A percentile compares a stretch with the other conserved stretches of the same genome.
Evolutionary conservation across 2,113 vertebrate species (phyloP).

Genomic region (Plecturocebus donacophilus): DNA sequence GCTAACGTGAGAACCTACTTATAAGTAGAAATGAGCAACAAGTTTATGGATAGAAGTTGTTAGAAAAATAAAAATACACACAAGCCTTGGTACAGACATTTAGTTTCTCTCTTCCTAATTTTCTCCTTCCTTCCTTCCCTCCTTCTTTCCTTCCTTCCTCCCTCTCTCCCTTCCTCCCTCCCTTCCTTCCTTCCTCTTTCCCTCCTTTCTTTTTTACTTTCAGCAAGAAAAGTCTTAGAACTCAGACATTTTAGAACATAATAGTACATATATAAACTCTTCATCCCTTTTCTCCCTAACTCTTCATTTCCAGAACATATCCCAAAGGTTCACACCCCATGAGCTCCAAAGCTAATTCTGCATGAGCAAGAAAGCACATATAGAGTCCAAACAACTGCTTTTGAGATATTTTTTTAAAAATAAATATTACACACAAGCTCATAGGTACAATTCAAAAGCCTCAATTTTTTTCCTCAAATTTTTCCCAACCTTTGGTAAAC

Average conservation of each 20-base stretch:
- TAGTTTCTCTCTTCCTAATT: not conserved
- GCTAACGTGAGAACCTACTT: not conserved
- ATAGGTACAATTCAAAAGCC: not conserved
- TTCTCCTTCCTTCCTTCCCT: not conserved
- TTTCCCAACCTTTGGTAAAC: not conserved
- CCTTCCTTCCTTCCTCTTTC: not conserved
- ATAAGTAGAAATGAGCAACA: not conserved
- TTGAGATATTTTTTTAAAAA: not conserved
- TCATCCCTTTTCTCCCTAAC: not conserved
- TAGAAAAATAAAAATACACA: not conserved
- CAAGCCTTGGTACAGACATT: not conserved
- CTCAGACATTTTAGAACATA: not conserved
- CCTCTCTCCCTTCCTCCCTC: too few relatives aligned
- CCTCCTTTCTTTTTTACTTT: too few relatives aligned
- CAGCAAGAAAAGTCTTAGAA: not conserved
- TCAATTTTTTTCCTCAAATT: not conserved
- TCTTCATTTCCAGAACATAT: not conserved
- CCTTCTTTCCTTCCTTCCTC: too few relatives aligned
- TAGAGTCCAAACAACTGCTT: not conserved
- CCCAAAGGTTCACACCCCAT: not conserved
- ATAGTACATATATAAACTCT: not conserved
- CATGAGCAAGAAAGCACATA: not conserved
- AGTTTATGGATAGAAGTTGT: not conserved
- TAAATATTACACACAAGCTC: not conserved
- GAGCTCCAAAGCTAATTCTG: not conserved